Evolutionary conservation across 2,888 invertebrate species (phyloP).

Genomic region (Tetranychus truncatus): DNA sequence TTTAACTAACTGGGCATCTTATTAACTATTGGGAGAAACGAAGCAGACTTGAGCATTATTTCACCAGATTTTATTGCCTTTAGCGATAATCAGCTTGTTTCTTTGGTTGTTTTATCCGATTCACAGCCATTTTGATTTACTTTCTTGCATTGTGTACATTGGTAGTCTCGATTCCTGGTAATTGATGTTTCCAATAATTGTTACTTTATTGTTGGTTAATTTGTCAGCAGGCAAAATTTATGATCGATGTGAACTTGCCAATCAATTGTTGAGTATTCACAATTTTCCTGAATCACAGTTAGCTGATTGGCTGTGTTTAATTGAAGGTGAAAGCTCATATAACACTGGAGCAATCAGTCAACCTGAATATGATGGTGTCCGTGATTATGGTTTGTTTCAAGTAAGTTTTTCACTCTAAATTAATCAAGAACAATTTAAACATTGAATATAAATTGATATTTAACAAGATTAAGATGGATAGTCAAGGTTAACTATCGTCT

Average conservation of each 20-base stretch:
- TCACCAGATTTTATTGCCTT: neutral
- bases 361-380: neutral
- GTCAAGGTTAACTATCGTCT: neutral
- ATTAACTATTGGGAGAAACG: too few species aligned
- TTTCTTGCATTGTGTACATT: too few species aligned
- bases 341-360: slow-evolving; percentile 1
- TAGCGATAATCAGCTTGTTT: neutral
- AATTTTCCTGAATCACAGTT: neutral
- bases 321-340: slow-evolving; percentile 8
- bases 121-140: too few species aligned
- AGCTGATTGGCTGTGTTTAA: slow-evolving; percentile 8
- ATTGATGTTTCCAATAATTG: neutral
- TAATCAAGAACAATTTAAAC: neutral
- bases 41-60: neutral
- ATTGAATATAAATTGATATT: neutral
- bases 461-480: neutral
- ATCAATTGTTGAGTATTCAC: neutral
- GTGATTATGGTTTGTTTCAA: slow-evolving; percentile 10
- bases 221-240: neutral
- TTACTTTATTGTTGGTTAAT: neutral
- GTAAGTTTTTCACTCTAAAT: neutral
- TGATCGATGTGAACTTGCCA: slow-evolving; percentile 3
- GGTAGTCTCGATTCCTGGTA: neutral
- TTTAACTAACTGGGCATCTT: neutral
- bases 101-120: too few species aligned